Base-by-base conservation (phyloP, 2,888 invertebrate species). In the Parnassius apollo region DNA sequence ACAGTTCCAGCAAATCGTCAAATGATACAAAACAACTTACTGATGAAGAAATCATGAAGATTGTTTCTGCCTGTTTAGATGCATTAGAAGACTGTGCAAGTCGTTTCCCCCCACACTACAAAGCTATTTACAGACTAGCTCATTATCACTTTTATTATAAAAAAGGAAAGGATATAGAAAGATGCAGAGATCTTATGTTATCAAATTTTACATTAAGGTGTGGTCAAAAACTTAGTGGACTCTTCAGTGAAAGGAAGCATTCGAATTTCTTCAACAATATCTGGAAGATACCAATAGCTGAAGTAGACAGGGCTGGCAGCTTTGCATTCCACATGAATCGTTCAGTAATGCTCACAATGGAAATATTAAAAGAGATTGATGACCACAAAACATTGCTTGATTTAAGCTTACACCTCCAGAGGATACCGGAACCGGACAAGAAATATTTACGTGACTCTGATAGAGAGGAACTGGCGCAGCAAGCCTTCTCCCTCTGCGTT, bases 241-340 rank as follows among this genome's bases (percentile, higher is more conserved):
- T 98, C 12, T 98, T 98, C 81, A 94, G 94, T 48, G 98, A 98
- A 72, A 93, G 97, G 58, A 98, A 96, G 83, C 93, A 93, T 60
- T 95, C 94, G 22, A 98, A 98, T 83, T 97, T 98, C 77, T 98
- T 98, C 74, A 97, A 97, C 88, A 97, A 98, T 56, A 95, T 98
- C 62, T 98, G 98, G 98, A 93, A 97, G 71, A 97, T 98, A 79
- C 98, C 98, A 0, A 93, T 95, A 2, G 94, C 94, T 64, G 98
- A 99, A 91, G 96, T 98, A 51, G 98, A 98, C 78, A 93, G 98
- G 66, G 95, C 97, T 0, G 98, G 98, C 2, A 96, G 97, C 68
- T 96, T 99, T 79, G 95, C 97, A 0, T 95, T 97, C 46, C 98
- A 98, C 78, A 96, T 98, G 95, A 96, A 95, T 68, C 94, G 97